Conservation (phyloP, 2,113 vertebrate species). For the Raja brachyura region DNA sequence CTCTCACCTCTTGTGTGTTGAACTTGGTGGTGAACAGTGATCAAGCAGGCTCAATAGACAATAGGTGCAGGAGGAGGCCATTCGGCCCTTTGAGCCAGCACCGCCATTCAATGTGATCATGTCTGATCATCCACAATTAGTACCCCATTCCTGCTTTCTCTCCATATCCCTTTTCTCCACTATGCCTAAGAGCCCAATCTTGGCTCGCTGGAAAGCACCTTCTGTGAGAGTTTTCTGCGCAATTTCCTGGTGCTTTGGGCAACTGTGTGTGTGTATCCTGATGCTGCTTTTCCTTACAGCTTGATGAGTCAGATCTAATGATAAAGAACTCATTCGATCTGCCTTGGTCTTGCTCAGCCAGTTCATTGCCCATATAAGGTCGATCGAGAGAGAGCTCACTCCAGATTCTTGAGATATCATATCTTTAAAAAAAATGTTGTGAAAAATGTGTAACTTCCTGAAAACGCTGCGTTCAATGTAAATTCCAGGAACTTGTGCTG, state of each 20-base stretch:
- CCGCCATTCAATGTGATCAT: too few relatives aligned
- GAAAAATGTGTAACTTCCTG: conserved; percentile 17
- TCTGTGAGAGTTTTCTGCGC: neutral
- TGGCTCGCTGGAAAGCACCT: neutral
- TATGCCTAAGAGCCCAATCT: too few relatives aligned
- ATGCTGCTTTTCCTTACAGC: neutral
- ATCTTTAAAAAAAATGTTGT: neutral
- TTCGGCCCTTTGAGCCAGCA: too few relatives aligned
- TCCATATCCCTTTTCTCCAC: too few relatives aligned
- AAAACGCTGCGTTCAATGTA: neutral
- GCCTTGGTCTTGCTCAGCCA: conserved; percentile 6
- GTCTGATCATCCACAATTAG: too few relatives aligned
- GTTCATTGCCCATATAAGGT: conserved; percentile 14
- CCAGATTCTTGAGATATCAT: neutral
- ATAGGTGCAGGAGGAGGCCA: too few relatives aligned
- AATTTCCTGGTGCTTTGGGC: neutral
- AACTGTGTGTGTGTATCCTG: neutral
- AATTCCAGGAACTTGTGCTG: neutral
- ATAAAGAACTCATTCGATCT: neutral
- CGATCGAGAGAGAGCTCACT: neutral
- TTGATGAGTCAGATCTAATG: conserved; percentile 15
- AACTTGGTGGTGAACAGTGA: neutral
- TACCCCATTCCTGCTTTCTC: too few relatives aligned
- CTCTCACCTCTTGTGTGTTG: neutral
- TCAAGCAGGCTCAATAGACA: neutral